Evolutionary conservation across 2,797 vertebrate species (phyloP).

Genomic region (Lindbergichthys nudifrons): DNA sequence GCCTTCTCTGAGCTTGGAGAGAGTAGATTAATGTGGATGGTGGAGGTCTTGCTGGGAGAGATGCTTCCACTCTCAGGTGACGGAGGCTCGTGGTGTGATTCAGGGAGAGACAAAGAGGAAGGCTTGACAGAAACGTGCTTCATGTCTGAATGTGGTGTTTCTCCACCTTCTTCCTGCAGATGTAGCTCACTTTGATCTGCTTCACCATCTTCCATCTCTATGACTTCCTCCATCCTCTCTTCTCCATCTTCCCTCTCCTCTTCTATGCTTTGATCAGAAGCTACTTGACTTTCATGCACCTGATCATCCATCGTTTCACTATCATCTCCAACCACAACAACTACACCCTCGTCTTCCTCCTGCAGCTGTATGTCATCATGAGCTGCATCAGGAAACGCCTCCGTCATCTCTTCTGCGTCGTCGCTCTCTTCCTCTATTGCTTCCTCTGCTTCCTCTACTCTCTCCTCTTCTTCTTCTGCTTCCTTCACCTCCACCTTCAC

Average conservation of each 20-base stretch:
- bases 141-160: background rate
- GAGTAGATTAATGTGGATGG: conserved; percentile 51
- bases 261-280: background rate
- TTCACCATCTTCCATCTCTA: background rate
- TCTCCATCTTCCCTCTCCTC: conserved; percentile 31
- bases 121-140: conserved; percentile 1
- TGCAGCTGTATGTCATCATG: background rate
- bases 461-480: conserved; percentile 17
- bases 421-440: conserved; percentile 33
- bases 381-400: conserved; percentile 11
- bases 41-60: conserved; percentile 41
- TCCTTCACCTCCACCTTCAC: background rate
- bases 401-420: conserved; percentile 6
- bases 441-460: conserved; percentile 37
- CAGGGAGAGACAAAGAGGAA: conserved; percentile 17
- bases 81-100: conserved; percentile 1
- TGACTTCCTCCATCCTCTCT: conserved; percentile 3
- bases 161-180: background rate
- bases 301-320: background rate
- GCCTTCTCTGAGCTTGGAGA: conserved; percentile 64
- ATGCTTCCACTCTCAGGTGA: conserved; percentile 17
- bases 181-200: conserved; percentile 1
- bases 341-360: conserved; percentile 25
- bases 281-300: conserved; percentile 7
- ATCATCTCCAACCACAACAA: conserved; percentile 10